Conservation (phyloP, 1,140 invertebrate species). For the Pentalonia nigronervosa region DNA sequence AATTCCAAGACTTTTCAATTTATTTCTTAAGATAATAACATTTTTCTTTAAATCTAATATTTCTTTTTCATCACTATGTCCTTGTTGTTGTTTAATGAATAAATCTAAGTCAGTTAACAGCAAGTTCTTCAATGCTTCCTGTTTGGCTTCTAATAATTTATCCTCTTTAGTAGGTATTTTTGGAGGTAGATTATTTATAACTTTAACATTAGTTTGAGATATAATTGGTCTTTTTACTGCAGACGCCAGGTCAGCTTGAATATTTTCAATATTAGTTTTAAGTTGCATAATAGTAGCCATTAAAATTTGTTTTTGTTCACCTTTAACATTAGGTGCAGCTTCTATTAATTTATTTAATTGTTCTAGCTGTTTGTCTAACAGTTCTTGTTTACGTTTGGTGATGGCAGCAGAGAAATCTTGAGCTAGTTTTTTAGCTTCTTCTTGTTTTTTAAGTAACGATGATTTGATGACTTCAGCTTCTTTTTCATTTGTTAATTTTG, state of each 20-base stretch:
- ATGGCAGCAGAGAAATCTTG: conserved; percentile 68
- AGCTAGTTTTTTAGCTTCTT: conserved; percentile 52
- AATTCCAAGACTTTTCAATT: conserved; percentile 44
- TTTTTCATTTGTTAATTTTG: conserved; percentile 47
- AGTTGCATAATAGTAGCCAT: conserved; percentile 72
- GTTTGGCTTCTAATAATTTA: conserved; percentile 52
- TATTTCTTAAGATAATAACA: conserved; percentile 51
- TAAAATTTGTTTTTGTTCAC: conserved; percentile 73
- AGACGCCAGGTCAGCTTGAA: conserved; percentile 40
- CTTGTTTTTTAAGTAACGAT: conserved; percentile 49
- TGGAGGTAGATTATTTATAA: background rate
- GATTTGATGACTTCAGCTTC: conserved; percentile 48
- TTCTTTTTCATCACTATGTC: conserved; percentile 50
- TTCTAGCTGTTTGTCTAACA: conserved; percentile 79
- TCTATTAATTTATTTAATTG: conserved; percentile 80
- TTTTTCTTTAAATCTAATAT: conserved; percentile 53
- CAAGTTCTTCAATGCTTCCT: conserved; percentile 45
- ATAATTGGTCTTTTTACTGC: conserved; percentile 13
- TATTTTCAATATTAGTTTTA: conserved; percentile 51
- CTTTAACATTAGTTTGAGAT: background rate
- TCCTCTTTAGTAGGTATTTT: conserved; percentile 50
- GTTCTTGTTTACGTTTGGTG: conserved; percentile 77
- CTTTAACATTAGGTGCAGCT: conserved; percentile 70
- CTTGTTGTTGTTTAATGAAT: conserved; percentile 54
- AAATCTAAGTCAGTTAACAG: conserved; percentile 46